Evolutionary conservation across 2,113 vertebrate genomes (phyloP), one percentile per base, ranked within the genome.

Genomic region (Eidolon helvum): DNA sequence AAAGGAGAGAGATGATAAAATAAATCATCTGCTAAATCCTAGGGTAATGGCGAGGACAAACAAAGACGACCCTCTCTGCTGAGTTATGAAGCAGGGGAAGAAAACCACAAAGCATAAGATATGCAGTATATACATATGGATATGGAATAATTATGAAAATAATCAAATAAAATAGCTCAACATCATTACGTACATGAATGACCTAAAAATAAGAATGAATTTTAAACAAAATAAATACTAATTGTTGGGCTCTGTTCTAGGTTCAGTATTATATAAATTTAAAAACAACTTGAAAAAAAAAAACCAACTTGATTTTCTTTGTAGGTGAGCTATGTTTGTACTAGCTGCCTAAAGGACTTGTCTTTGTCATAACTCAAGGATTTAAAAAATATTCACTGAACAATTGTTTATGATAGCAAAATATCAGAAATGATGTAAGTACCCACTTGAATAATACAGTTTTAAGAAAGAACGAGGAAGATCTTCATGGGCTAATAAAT

Each of bases 161-260:
- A 87, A 63, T 30, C 28, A 80, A 30, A 43, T n/a, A 79, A 68
- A 85, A 90, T 26, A 93, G 38, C 48, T 53, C 59, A 63, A 71
- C 30, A n/a, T 92, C 16, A 82, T 80, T 59, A 85, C 40, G 26
- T 55, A 35, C 72, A 80, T 24, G 6, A 35, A 66, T 11, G 50
- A 78, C 26, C 94, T 69, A 74, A 93, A 90, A 86, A 66, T 24
- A 93, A 43, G 53, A 84, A 43, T 57, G n/a, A 63, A 92, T 53
- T 75, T 77, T 18, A 65, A 55, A 83, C 82, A 55, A 87, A 65
- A 79, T 1, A 45, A 68, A 79, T 55, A 91, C 28, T 80, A 74
- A 26, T 3, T 72, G 14, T 66, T 55, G 48, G 12, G 19, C 10
- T 87, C 66, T 86, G 48, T 95, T 50, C 63, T 26, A 43, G 10